Base-by-base conservation (phyloP, 2,888 invertebrate genomes). In the Lymantria monacha region DNA sequence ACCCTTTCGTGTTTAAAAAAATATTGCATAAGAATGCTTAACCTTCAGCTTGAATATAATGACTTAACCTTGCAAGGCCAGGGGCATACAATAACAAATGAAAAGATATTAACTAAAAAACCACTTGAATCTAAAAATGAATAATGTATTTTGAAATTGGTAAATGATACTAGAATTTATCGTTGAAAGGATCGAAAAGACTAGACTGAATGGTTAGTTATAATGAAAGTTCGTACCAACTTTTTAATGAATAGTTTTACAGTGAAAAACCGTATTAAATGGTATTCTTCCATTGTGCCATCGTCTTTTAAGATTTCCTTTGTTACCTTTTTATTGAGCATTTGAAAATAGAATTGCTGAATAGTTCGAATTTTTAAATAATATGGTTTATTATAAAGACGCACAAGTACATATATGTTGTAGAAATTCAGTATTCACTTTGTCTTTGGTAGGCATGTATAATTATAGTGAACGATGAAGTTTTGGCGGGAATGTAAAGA, bases 201-300 rank as follows among this genome's bases (percentile, higher is more conserved):
- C 57, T 60, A 55, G 64, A 64, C 60, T 58, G 44, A 52, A 60
- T 55, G 48, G 54, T 30, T 52, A 41, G 44, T 46, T 49, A 53
- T 69, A 66, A 70, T 64, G 59, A 60, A 65, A 55, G 36, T 59
- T 64, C 49, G 51, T 59, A 44, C 52, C 49, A 70, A 72, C 57
- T 71, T 76, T 71, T 71, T 72, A 74, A 74, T 74, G 65, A 74
- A 76, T 69, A 71, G 70, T 69, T 70, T 65, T 66, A 57, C 47
- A 48, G 48, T 53, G 55, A 63, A 66, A 61, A 64, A 59, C 31
- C 48, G 10, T 41, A 54, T 43, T 38, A 48, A 48, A 62, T 57
- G 61, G 64, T 57, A 60, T 63, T 55, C 57, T 55, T 48, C 51
- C 48, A 53, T 56, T 59, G 49, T 63, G 43, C 43, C 42, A 42